Evolutionary conservation across 2,888 invertebrate species (phyloP).

Genomic region (Spicauda simplicius): DNA sequence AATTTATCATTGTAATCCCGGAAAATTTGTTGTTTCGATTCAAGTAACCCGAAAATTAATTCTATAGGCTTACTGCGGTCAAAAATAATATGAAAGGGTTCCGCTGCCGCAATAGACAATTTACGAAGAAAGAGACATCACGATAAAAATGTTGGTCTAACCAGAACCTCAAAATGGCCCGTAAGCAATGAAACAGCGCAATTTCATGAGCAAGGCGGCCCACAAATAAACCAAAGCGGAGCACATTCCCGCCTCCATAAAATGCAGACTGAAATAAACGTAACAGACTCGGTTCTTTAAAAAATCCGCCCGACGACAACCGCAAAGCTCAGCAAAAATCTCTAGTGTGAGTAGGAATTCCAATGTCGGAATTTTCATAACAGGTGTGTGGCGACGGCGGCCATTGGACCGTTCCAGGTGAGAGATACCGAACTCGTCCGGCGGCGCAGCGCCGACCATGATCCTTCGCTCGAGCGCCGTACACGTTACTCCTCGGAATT

Average conservation of each 20-base stretch:
- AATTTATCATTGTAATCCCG: constrained; percentile 28
- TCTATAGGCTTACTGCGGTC: constrained; percentile 39
- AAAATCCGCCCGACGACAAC: constrained; percentile 75
- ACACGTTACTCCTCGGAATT: constrained; percentile 49
- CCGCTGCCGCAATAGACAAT: constrained; percentile 59
- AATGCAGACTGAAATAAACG: constrained; percentile 80
- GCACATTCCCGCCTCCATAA: constrained; percentile 81
- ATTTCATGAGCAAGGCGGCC: constrained; percentile 80
- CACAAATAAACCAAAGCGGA: constrained; percentile 80
- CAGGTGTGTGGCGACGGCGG: constrained; percentile 61
- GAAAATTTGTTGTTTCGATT: constrained; percentile 15
- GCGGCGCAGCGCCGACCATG: constrained; percentile 60
- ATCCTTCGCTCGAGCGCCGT: constrained; percentile 48
- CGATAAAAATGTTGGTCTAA: constrained; percentile 75
- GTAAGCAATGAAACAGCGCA: constrained; percentile 82
- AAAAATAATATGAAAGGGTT: constrained; percentile 57
- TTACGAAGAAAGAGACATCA: constrained; percentile 68
- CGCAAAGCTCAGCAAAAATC: constrained; percentile 80
- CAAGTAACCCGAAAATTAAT: constrained; percentile 10
- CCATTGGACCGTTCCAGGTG: constrained; percentile 69
- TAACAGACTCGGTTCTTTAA: constrained; percentile 78
- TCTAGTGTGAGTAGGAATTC: constrained; percentile 79
- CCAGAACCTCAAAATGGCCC: constrained; percentile 78
- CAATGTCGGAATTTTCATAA: constrained; percentile 82
- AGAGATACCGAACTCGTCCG: constrained; percentile 71